A percentile compares a stretch with the other conserved stretches of the same genome.
Conservation (phyloP, 2,113 vertebrate species). For the Climacteris rufus region DNA sequence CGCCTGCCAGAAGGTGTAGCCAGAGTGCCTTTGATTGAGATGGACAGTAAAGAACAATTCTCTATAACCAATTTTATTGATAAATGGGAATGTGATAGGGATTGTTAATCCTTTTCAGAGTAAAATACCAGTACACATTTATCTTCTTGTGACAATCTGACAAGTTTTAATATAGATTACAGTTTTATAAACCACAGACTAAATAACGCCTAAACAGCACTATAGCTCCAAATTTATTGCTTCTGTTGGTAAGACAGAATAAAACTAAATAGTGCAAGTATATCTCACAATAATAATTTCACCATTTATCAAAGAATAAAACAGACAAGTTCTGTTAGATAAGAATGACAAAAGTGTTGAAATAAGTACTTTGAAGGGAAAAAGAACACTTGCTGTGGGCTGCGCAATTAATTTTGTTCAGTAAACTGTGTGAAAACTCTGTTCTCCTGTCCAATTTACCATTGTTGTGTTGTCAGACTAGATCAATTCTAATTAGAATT, state of each 20-base stretch:
- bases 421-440: background rate
- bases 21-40: background rate
- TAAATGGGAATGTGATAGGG: background rate
- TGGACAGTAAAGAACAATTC: background rate
- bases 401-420: slow-evolving; percentile 10
- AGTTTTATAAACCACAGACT: background rate
- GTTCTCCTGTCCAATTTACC: background rate
- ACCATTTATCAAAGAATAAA: background rate
- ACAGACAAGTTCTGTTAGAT: background rate
- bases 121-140: background rate
- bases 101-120: background rate
- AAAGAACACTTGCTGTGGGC: background rate
- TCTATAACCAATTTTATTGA: background rate
- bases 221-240: background rate
- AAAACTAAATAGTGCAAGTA: background rate
- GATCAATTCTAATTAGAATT: background rate
- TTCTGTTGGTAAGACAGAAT: background rate
- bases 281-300: background rate
- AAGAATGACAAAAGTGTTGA: background rate
- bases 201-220: background rate
- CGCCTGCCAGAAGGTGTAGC: slow-evolving; percentile 4
- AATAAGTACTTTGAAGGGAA: background rate
- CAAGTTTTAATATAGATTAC: background rate
- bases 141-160: background rate
- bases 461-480: background rate